Evolutionary conservation across 2,113 vertebrate species (phyloP), one percentile per base, ranked within the genome.

Genomic region (Cygnus atratus): DNA sequence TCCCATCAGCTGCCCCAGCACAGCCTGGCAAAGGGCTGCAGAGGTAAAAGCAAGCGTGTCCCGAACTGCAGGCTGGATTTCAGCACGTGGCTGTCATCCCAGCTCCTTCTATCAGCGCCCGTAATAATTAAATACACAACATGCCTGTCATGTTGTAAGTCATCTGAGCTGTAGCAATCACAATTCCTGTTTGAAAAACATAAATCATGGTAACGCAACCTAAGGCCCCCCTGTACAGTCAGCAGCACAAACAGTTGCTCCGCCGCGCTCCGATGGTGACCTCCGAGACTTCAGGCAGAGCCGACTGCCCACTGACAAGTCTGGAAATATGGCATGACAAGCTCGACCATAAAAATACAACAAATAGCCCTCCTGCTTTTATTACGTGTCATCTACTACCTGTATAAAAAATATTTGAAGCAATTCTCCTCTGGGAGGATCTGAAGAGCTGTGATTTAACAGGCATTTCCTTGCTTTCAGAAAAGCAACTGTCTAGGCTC

Each of bases 371-470:
- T 59, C 57, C 66, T 73, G 81, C 31, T 92, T 93, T 96, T 91
- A 95, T 89, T 93, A 88, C 81, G 67, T 96, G 63, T 91, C 95
- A 89, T 76, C 74, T 91, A 68, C 39, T 41, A 5, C 58, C 57
- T 14, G 11, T 35, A 93, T 87, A 16, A 82, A 88, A 72, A 59
- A 83, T 58, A 57, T n/a, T 37, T 65, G 35, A 90, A 58, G 84
- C 72, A 92, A 91, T 91, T 74, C 71, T 95, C 93, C 84, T 93
- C 54, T 54, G 86, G 71, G 88, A 96, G 39, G 59, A 88, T 90
- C 66, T 83, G 95, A 76, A 91, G 83, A 92, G 88, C 86, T 90
- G 63, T 61, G 54, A 94, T 90, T 93, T 95, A 87, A 84, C 70
- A 89, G 92, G 76, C 78, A 44, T 54, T 67, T 88, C 80, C n/a